These are phyloP conservation scores for Glaucidium brasilianum DNA, from an alignment of 2,113 vertebrate genomes.

Conservation along the genomic window DNA sequence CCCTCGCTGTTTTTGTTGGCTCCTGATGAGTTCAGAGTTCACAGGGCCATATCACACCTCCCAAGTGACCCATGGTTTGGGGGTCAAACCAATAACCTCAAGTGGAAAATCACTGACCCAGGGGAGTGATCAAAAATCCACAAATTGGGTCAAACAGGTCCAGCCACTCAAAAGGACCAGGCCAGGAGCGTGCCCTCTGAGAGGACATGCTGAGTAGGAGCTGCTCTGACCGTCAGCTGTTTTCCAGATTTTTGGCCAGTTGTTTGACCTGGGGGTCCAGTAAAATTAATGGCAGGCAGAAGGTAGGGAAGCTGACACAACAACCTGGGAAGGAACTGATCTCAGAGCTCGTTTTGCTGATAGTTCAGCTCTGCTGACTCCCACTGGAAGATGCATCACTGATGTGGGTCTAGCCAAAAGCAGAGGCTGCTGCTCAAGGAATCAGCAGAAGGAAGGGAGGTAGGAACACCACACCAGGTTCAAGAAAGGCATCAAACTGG, in stretches of 20 bases:
- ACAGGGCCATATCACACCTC: conserved; percentile 59
- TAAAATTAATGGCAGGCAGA: conserved; percentile 37
- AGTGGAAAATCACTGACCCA: conserved; percentile 60
- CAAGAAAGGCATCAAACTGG: neutral
- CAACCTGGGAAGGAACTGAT: neutral
- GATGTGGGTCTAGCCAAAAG: neutral
- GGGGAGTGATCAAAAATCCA: conserved; percentile 59
- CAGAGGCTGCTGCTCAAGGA: neutral
- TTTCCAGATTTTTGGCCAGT: conserved; percentile 54
- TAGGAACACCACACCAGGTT: neutral
- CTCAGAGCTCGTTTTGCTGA: neutral
- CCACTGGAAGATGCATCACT: neutral
- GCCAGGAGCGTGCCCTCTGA: conserved; percentile 17
- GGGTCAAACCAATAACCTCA: conserved; percentile 65
- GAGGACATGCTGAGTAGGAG: conserved; percentile 29
- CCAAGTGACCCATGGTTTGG: conserved; percentile 46
- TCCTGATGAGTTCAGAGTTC: conserved; percentile 67
- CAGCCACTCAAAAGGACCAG: conserved; percentile 45
- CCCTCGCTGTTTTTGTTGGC: conserved; percentile 53
- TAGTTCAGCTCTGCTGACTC: neutral
- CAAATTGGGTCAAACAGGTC: conserved; percentile 59
- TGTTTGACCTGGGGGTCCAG: conserved; percentile 41
- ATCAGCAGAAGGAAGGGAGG: neutral
- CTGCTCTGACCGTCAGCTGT: conserved; percentile 18
- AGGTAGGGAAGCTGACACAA: conserved; percentile 32